Conservation (phyloP, 1,140 invertebrate species). For the Yoshiicerus persimilis region DNA sequence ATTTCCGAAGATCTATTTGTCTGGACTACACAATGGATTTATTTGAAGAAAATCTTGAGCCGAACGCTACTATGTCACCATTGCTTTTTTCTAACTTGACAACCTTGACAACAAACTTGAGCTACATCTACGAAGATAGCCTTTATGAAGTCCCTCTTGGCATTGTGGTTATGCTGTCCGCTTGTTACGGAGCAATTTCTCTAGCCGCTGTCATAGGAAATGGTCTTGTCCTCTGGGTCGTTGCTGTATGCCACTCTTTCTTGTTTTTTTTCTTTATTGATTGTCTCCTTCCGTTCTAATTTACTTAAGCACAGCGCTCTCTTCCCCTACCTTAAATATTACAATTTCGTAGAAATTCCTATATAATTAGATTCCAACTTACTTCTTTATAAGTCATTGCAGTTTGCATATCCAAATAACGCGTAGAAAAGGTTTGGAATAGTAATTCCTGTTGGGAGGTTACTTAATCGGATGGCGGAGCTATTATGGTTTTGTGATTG, state of each 20-base stretch:
- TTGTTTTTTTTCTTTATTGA: neutral
- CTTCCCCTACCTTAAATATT: no score
- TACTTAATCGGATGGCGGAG: no score
- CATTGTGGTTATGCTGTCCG: conserved; percentile 70
- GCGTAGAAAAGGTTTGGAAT: no score
- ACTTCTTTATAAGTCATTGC: no score
- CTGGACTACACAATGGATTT: neutral
- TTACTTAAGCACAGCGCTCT: no score
- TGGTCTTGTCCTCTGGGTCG: conserved; percentile 77
- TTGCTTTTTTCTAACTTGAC: neutral
- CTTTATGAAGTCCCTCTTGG: conserved; percentile 72
- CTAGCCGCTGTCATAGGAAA: conserved; percentile 78
- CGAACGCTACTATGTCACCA: neutral
- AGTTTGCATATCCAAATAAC: no score
- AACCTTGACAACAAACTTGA: neutral
- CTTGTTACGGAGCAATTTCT: conserved; percentile 79
- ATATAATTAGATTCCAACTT: no score
- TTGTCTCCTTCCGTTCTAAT: neutral
- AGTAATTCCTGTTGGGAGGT: no score
- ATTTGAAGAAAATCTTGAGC: neutral
- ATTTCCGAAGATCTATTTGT: neutral
- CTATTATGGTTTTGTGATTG: no score
- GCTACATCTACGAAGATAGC: conserved; percentile 31
- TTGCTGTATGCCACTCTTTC: conserved; percentile 55
- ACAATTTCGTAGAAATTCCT: no score